Conservation (phyloP, 2,113 vertebrate genomes). For the Damaliscus lunatus region DNA sequence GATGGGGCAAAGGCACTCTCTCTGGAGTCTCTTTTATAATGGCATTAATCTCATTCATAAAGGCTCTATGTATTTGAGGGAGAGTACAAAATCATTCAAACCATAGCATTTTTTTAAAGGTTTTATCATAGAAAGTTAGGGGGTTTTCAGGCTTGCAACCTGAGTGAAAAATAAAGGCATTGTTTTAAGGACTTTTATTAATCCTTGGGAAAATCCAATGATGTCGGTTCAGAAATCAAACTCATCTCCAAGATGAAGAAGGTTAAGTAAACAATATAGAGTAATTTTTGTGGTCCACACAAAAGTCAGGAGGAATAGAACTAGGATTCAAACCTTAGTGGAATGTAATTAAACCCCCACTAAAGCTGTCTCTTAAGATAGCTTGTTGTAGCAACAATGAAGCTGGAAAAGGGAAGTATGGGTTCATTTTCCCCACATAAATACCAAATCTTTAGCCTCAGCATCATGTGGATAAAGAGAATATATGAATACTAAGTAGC, state of each 20-base stretch:
- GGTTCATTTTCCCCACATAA: neutral
- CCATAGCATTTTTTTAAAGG: neutral
- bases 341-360: neutral
- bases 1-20: neutral
- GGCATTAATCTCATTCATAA: neutral
- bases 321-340: neutral
- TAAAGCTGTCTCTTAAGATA: neutral
- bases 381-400: neutral
- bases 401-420: neutral
- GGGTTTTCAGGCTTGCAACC: neutral
- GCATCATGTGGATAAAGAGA: neutral
- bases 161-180: neutral
- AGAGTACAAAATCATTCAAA: neutral
- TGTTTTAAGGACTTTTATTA: neutral
- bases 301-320: neutral
- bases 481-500: neutral
- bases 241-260: neutral
- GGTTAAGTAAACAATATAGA: neutral
- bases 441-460: neutral
- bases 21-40: neutral
- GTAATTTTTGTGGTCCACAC: neutral
- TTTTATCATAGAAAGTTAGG: constrained; percentile 15
- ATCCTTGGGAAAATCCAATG: neutral
- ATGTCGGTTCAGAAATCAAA: neutral
- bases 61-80: neutral